Base-by-base conservation (phyloP, 2,888 invertebrate species). In the Anodontia alba region DNA sequence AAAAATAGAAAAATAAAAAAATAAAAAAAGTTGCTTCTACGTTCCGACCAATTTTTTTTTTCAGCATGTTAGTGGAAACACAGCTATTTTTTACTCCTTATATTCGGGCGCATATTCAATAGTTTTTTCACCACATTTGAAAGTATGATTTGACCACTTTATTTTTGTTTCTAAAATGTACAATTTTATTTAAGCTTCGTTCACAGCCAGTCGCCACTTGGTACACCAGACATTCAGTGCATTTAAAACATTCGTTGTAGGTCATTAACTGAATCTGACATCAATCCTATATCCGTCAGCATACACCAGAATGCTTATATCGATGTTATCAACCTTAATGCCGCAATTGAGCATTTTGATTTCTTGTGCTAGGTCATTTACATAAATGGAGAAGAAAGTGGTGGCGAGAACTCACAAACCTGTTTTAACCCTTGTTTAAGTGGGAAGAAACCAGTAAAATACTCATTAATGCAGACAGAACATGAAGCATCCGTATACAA, bases 221-320 rank as follows among this genome's bases (percentile, higher is more conserved):
- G 20, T 29, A 33, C 76, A 76, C 76, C 76, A 80, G 17, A 36
- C 17, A 42, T 10, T 20, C 10, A 76, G 29, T 38, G n/a, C 57
- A 57, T 66, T 31, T 20, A n/a, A n/a, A 76, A 33, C 69, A 73
- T 67, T 8, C 42, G 20, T 33, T 76, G 76, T 7, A 80, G 42
- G 17, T 36, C 31, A 2, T 33, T 38, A 29, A 73, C 73, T 17
- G 26, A 49, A 17, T 43, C 49, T 8, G 49, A 10, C 3, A 81
- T 23, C n/a, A 81, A 38, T 0, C 54, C 69, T 70, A 82, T 76
- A 70, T 76, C n/a, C 79, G 33, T 79, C 82, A 0, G 76, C 79
- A 42, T 79, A 83, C 2, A 73, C 31, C 1, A 79, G 17, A 36
- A 66, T 69, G 29, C 29, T 20, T 23, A 77, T 15, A 20, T 23